Conservation (phyloP, 2,888 invertebrate genomes). For the Sicus ferrugineus region DNA sequence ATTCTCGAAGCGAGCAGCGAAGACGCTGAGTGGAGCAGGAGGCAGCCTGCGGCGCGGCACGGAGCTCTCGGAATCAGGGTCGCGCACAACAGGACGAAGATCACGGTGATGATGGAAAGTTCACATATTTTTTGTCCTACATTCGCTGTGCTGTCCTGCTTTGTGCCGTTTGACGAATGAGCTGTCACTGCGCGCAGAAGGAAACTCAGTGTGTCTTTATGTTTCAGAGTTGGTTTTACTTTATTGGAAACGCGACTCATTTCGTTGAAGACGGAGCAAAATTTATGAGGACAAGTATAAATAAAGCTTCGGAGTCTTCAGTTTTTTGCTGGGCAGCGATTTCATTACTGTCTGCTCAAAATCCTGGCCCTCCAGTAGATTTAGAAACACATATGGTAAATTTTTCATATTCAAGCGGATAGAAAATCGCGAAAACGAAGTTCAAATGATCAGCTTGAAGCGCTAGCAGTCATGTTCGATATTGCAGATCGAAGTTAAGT, state of each 20-base stretch:
- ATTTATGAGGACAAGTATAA: too few species aligned
- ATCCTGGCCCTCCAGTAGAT: too few species aligned
- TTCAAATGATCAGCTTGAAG: too few species aligned
- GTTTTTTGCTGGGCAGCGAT: too few species aligned
- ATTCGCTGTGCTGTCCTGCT: slow-evolving; percentile 3
- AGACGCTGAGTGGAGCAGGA: slow-evolving; percentile 6
- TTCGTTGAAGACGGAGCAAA: too few species aligned
- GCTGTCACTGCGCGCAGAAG: slow-evolving; percentile 15
- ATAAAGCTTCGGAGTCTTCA: too few species aligned
- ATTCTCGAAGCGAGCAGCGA: slow-evolving; percentile 18
- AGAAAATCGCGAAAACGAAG: too few species aligned
- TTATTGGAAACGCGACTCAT: background rate
- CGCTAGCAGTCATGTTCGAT: too few species aligned
- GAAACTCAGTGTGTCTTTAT: background rate
- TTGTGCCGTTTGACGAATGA: slow-evolving; percentile 25
- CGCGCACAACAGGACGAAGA: background rate
- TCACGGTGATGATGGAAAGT: slow-evolving; percentile 17
- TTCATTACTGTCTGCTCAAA: too few species aligned
- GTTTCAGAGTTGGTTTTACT: slow-evolving; percentile 11
- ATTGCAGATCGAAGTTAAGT: too few species aligned
- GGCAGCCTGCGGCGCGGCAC: background rate
- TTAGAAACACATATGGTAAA: too few species aligned
- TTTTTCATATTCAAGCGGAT: too few species aligned
- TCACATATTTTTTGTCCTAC: slow-evolving; percentile 21
- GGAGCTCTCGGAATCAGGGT: background rate